These are phyloP conservation scores for Antennarius striatus DNA, from an alignment of 2,113 vertebrate species.

Conservation along the genomic window DNA sequence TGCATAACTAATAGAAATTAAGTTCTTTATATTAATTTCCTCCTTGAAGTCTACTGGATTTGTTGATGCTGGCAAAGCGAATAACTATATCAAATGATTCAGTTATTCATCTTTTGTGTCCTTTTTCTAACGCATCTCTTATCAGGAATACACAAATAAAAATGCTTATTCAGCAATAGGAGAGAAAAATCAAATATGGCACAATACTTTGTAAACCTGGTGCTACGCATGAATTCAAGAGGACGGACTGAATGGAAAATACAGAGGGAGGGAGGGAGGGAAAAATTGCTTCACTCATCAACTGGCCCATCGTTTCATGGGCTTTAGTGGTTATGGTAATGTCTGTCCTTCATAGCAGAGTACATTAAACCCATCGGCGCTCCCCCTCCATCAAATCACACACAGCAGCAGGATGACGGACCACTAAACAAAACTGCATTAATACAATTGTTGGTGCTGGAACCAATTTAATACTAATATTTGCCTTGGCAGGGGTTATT, in stretches of 20 bases:
- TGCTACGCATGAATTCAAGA: too few species aligned
- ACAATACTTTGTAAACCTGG: too few species aligned
- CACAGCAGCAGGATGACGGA: slow-evolving; percentile 8
- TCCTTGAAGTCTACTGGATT: background rate
- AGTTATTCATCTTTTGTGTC: background rate
- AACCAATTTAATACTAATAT: background rate
- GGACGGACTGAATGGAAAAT: slow-evolving; percentile 8
- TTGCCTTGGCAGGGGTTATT: slow-evolving; percentile 28
- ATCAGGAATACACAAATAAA: too few species aligned
- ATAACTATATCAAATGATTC: background rate
- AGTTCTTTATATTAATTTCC: background rate
- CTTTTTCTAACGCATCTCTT: background rate
- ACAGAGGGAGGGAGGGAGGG: slow-evolving; percentile 8
- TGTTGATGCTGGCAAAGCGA: background rate
- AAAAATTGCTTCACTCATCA: slow-evolving; percentile 30
- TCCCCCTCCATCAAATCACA: slow-evolving; percentile 42
- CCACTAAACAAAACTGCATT: background rate
- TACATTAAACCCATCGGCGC: slow-evolving; percentile 45
- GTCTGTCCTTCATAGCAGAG: slow-evolving; percentile 48
- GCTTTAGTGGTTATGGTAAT: slow-evolving; percentile 26
- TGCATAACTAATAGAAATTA: background rate
- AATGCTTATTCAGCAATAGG: too few species aligned
- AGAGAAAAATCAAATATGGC: too few species aligned
- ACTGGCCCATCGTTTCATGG: slow-evolving; percentile 31
- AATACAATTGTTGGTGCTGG: background rate